phyloP scores from a whole-genome alignment of 2,888 invertebrate genomes.

The Drosophila engyochracea region DNA sequence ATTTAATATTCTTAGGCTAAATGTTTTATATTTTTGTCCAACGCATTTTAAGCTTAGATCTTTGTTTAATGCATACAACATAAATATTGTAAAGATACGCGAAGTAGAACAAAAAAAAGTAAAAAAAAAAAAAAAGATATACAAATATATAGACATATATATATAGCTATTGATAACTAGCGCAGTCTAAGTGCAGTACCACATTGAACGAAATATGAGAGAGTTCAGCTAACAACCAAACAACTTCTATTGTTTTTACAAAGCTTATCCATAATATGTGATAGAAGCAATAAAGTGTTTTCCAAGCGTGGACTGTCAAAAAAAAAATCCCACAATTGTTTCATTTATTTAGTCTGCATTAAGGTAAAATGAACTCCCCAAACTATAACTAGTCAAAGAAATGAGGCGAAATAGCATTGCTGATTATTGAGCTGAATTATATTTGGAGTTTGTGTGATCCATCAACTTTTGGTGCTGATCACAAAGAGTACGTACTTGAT shows the following conservation, averaged over 20 bases:
- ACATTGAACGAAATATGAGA: conserved; percentile 56
- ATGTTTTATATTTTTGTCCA: conserved; percentile 48
- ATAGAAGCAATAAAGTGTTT: conserved; percentile 75
- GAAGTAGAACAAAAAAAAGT: conserved; percentile 55
- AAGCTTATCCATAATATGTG: conserved; percentile 60
- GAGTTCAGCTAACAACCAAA: conserved; percentile 78
- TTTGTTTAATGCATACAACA: conserved; percentile 33
- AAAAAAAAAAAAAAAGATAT: conserved; percentile 28
- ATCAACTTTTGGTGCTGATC: neutral
- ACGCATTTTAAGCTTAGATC: conserved; percentile 31
- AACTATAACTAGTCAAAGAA: neutral
- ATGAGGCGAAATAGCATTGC: neutral
- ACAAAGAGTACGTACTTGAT: neutral
- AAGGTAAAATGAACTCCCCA: neutral
- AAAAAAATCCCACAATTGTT: conserved; percentile 3
- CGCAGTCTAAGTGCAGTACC: conserved; percentile 69
- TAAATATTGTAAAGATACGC: conserved; percentile 27
- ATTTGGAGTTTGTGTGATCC: neutral
- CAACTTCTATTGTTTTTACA: conserved; percentile 62
- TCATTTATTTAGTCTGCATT: neutral
- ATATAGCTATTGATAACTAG: conserved; percentile 36
- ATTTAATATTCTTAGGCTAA: conserved; percentile 36
- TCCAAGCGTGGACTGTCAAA: conserved; percentile 78
- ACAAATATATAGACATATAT: conserved; percentile 36
- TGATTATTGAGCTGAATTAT: neutral